These are phyloP conservation scores for Knipowitschia caucasica DNA, from an alignment of 2,797 vertebrate genomes.

Conservation along the genomic window DNA sequence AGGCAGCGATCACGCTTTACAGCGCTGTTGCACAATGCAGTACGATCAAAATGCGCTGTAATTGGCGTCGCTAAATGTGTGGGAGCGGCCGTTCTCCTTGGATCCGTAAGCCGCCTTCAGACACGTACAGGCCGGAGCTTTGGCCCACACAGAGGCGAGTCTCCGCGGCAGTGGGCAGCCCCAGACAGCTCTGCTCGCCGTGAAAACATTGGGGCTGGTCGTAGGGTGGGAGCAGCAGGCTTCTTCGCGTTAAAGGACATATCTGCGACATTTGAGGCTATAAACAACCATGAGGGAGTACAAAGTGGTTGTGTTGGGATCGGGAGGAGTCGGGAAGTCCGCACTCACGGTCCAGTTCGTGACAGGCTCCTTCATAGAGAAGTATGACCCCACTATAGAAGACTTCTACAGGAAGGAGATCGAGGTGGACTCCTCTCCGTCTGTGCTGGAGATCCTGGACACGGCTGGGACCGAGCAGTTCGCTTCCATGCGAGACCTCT, in stretches of 20 bases:
- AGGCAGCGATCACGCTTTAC: constrained; percentile 66
- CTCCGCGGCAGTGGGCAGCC: constrained; percentile 39
- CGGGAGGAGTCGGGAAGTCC: constrained; percentile 91
- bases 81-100: constrained; percentile 31
- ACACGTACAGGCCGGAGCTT: constrained; percentile 24
- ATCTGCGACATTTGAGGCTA: constrained; percentile 33
- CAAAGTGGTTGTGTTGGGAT: constrained; percentile 92
- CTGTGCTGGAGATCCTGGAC: constrained; percentile 92
- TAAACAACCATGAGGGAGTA: constrained; percentile 84
- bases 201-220: constrained; percentile 69
- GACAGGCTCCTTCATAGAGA: constrained; percentile 91
- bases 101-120: constrained; percentile 31
- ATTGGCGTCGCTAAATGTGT: constrained; percentile 44
- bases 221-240: constrained; percentile 52
- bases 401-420: constrained; percentile 95
- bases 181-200: constrained; percentile 53
- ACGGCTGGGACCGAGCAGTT: constrained; percentile 93
- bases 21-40: constrained; percentile 54
- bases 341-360: constrained; percentile 92
- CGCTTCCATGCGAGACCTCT: constrained; percentile 91
- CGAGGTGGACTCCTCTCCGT: constrained; percentile 93
- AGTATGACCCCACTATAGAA: constrained; percentile 93
- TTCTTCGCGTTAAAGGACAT: constrained; percentile 57
- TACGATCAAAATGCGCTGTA: constrained; percentile 50
- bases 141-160: constrained; percentile 29